Conservation (phyloP, 92 coral and sea anemone genomes). For the Siderastrea siderea region DNA sequence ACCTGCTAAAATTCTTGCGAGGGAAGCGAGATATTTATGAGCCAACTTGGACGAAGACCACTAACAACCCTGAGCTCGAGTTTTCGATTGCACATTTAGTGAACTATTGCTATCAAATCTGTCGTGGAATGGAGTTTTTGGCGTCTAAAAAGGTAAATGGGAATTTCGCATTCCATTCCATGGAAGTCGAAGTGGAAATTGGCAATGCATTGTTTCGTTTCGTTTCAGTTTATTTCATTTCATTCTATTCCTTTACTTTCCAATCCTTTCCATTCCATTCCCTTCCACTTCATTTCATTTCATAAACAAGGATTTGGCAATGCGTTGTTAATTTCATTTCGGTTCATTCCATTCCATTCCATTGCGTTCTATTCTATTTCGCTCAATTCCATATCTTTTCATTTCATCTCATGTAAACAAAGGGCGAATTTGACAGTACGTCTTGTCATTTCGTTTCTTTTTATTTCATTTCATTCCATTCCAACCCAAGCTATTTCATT, state of each 20-base stretch:
- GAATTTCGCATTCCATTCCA: neutral
- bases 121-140: slow-evolving; percentile 88
- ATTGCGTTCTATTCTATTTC: neutral
- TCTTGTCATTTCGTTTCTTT: neutral
- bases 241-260: neutral
- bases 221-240: neutral
- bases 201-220: too few species aligned
- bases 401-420: too few species aligned
- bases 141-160: slow-evolving; percentile 81
- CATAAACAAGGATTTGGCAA: too few species aligned
- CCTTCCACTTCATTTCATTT: neutral
- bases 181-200: too few species aligned
- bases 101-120: slow-evolving; percentile 72
- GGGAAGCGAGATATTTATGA: slow-evolving; percentile 80
- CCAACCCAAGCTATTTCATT: too few species aligned
- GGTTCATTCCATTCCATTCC: neutral
- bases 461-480: neutral
- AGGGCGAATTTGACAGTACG: too few species aligned
- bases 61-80: slow-evolving; percentile 67
- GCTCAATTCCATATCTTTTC: neutral
- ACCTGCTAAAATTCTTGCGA: slow-evolving; percentile 76
- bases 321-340: neutral
- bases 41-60: slow-evolving; percentile 81
- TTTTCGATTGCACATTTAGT: slow-evolving; percentile 77
- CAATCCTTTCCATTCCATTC: neutral